These are phyloP conservation scores for Corydoras maculifer DNA, from an alignment of 2,113 vertebrate species.

Conservation along the genomic window DNA sequence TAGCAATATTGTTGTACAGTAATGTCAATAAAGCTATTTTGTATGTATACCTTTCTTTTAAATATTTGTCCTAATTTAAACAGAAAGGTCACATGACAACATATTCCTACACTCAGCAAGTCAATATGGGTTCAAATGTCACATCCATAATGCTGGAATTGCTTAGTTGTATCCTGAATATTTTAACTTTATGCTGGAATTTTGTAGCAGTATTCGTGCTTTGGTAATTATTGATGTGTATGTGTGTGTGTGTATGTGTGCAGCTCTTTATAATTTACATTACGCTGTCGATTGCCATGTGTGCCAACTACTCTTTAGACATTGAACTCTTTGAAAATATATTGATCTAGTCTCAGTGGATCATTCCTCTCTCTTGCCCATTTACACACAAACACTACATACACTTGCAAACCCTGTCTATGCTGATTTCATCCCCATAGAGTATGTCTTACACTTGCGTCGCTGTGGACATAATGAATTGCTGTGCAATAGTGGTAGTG, in stretches of 20 bases:
- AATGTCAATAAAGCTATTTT: too few species aligned
- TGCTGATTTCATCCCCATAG: conserved; percentile 40
- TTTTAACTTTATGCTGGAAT: neutral
- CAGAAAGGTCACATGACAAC: too few species aligned
- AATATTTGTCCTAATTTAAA: too few species aligned
- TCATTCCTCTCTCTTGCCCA: conserved; percentile 12
- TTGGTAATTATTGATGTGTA: conserved; percentile 15
- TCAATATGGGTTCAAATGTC: neutral
- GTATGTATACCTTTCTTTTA: too few species aligned
- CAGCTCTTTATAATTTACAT: conserved; percentile 11
- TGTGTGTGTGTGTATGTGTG: neutral
- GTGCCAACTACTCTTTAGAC: conserved; percentile 40
- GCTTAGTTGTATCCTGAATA: neutral
- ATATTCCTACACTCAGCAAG: neutral
- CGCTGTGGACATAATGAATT: conserved; percentile 49
- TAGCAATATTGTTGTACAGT: too few species aligned
- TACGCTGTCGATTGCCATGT: conserved; percentile 24
- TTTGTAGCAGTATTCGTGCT: neutral
- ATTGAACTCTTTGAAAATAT: conserved; percentile 29
- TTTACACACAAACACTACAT: conserved; percentile 33
- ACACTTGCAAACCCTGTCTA: conserved; percentile 31
- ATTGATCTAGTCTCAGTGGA: conserved; percentile 30
- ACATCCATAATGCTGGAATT: neutral
- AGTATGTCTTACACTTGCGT: conserved; percentile 28
- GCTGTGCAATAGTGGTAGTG: conserved; percentile 42